These are phyloP conservation scores for Aurelia aurita DNA, from an alignment of 30 jellyfish, hydroid and myxozoan species.

Conservation along the genomic window DNA sequence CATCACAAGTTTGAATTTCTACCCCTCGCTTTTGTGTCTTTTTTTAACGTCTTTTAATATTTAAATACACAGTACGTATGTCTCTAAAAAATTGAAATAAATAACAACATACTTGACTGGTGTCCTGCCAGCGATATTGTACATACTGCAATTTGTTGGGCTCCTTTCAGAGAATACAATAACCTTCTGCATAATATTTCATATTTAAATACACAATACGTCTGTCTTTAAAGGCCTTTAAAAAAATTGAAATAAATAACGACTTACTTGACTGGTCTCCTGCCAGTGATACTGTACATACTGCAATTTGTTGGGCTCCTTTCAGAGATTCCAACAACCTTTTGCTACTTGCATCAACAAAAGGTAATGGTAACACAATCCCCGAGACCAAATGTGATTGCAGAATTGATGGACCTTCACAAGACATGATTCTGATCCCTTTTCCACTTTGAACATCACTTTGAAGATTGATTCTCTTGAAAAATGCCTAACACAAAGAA, in stretches of 20 bases:
- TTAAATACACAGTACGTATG: too few relatives aligned
- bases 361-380: slow-evolving; percentile 10
- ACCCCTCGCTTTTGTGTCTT: too few relatives aligned
- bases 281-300: slow-evolving; percentile 50
- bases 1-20: too few relatives aligned
- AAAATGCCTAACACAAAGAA: slow-evolving; percentile 36
- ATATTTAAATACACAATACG: too few relatives aligned
- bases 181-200: neutral
- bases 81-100: neutral
- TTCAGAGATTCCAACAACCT: neutral
- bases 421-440: slow-evolving; percentile 7
- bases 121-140: slow-evolving; percentile 66
- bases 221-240: too few relatives aligned
- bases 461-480: neutral
- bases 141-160: neutral
- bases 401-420: slow-evolving; percentile 40
- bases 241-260: neutral
- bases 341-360: neutral
- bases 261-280: slow-evolving; percentile 61
- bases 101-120: slow-evolving; percentile 28
- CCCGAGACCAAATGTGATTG: slow-evolving; percentile 41
- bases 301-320: slow-evolving; percentile 8
- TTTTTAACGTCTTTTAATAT: too few relatives aligned
- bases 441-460: neutral
- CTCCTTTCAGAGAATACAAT: neutral